Conservation (phyloP, 2,888 invertebrate genomes). For the Drosophila neotestacea region DNA sequence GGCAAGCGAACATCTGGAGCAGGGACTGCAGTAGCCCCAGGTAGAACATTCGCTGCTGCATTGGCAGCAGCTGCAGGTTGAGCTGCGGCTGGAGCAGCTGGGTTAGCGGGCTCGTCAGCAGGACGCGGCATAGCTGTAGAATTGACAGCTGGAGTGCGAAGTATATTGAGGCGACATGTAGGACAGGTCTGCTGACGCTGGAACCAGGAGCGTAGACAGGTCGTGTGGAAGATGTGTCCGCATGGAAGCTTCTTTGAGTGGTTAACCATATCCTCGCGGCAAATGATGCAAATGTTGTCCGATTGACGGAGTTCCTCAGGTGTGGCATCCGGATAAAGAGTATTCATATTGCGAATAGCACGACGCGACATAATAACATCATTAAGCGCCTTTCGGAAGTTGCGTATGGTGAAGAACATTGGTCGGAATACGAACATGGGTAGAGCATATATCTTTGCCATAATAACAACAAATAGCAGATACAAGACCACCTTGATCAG, state of each 20-base stretch:
- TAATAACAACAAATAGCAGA: conserved; percentile 96
- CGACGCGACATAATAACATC: conserved; percentile 98
- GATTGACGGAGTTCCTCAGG: conserved; percentile 95
- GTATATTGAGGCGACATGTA: conserved; percentile 96
- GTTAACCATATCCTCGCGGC: conserved; percentile 90
- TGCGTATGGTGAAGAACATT: conserved; percentile 99
- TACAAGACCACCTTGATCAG: conserved; percentile 94
- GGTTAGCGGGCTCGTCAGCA: conserved; percentile 57
- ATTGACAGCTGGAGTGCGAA: conserved; percentile 86
- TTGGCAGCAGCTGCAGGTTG: conserved; percentile 37
- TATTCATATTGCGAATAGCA: conserved; percentile 99
- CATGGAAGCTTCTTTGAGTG: conserved; percentile 98
- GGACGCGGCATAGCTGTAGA: conserved; percentile 73
- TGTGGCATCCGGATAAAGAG: conserved; percentile 98
- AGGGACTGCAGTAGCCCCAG: conserved; percentile 28
- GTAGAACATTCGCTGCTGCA: conserved; percentile 21
- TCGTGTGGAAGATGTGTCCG: conserved; percentile 99
- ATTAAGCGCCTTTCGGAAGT: conserved; percentile 98
- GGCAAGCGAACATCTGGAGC: conserved; percentile 19
- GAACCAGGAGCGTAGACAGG: conserved; percentile 99
- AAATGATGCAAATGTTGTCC: conserved; percentile 99
- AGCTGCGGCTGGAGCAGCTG: conserved; percentile 48
- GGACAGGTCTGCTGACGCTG: conserved; percentile 99
- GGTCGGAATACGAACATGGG: conserved; percentile 99
- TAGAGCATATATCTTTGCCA: conserved; percentile 98